These are phyloP conservation scores for Coracopsis vasa DNA, from an alignment of 2,113 vertebrate species.

Conservation along the genomic window DNA sequence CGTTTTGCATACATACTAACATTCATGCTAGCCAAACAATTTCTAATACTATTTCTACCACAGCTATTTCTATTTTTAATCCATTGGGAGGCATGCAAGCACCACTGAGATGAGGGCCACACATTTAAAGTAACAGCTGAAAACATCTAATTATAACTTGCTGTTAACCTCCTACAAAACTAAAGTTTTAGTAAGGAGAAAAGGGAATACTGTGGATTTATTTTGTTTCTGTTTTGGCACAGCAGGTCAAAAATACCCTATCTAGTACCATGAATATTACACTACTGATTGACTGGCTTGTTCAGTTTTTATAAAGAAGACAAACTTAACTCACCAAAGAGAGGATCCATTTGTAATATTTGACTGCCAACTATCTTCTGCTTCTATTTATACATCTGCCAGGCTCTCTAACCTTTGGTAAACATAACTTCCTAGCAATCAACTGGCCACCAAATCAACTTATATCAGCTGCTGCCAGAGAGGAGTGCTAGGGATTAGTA, in stretches of 20 bases:
- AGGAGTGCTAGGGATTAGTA: not conserved
- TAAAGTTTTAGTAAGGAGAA: not conserved
- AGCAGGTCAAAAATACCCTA: not conserved
- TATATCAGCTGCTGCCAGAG: not conserved
- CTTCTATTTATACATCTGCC: conserved; percentile 15
- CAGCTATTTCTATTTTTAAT: conserved; percentile 51
- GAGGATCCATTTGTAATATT: not conserved
- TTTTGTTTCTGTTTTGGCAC: not conserved
- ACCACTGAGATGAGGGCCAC: not conserved
- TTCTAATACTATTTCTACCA: not conserved
- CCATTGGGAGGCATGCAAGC: not conserved
- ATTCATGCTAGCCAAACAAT: not conserved
- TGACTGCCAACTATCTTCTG: not conserved
- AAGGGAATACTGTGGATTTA: not conserved
- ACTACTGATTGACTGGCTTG: not conserved
- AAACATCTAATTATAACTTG: conserved; percentile 37
- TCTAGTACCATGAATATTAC: not conserved
- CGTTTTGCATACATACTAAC: not conserved
- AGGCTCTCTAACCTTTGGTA: conserved; percentile 19
- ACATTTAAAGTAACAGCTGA: conserved; percentile 28
- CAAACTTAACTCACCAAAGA: not conserved
- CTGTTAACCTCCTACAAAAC: not conserved
- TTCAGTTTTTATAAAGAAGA: not conserved
- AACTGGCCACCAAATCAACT: not conserved
- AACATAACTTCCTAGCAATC: not conserved